A percentile compares a stretch with the other conserved stretches of the same genome.
These are phyloP conservation scores for Phengaris arion DNA, from an alignment of 2,888 invertebrate species.

Conservation along the genomic window DNA sequence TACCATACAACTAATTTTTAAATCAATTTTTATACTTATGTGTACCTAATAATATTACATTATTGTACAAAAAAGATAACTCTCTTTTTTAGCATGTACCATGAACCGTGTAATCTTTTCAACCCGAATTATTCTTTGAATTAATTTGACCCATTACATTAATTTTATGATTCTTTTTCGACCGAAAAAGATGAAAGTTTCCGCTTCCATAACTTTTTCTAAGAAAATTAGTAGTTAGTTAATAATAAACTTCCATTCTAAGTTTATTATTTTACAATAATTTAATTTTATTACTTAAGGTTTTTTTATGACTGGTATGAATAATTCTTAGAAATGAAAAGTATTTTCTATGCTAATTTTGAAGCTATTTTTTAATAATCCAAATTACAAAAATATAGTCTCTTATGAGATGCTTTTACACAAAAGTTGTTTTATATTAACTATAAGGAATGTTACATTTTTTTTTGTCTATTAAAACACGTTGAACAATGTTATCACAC, in stretches of 20 bases:
- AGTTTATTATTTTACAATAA: background rate
- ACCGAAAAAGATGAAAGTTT: background rate
- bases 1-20: background rate
- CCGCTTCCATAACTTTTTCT: background rate
- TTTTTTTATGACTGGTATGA: background rate
- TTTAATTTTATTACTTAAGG: background rate
- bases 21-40: background rate
- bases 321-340: too few relatives aligned
- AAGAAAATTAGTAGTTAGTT: too few relatives aligned
- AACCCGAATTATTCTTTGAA: slow-evolving; percentile 7
- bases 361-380: too few relatives aligned
- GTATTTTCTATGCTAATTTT: too few relatives aligned
- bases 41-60: background rate
- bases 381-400: too few relatives aligned
- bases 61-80: background rate
- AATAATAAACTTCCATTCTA: too few relatives aligned
- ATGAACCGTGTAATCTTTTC: slow-evolving; percentile 16
- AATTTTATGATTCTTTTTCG: background rate
- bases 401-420: too few relatives aligned
- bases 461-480: too few relatives aligned
- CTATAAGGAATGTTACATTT: too few relatives aligned
- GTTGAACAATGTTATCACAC: too few relatives aligned
- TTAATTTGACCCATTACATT: slow-evolving; percentile 15
- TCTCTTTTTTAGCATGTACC: background rate
- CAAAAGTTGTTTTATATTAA: too few relatives aligned